These are phyloP conservation scores for Oxygymnocypris stewartii DNA, from an alignment of 2,113 vertebrate species.

Conservation along the genomic window DNA sequence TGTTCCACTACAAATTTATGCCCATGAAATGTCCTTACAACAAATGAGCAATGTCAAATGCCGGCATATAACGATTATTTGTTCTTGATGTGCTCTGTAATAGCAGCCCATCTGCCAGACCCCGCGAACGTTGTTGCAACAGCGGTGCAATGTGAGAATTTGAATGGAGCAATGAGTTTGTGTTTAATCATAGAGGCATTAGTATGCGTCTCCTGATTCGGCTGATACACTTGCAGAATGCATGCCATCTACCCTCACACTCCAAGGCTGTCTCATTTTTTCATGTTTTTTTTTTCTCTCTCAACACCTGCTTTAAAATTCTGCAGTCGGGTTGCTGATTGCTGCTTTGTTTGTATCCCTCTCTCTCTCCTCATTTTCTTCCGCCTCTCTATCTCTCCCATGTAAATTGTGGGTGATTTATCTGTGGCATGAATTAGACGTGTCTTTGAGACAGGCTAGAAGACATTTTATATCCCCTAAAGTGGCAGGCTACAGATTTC, in stretches of 20 bases:
- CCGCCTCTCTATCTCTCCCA: background rate
- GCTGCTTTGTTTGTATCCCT: constrained; percentile 22
- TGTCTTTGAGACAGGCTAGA: constrained; percentile 30
- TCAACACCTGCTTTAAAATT: constrained; percentile 43
- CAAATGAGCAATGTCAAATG: constrained; percentile 22
- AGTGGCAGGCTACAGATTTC: constrained; percentile 45
- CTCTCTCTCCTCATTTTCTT: background rate
- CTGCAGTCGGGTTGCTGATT: constrained; percentile 37
- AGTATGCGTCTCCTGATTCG: constrained; percentile 58
- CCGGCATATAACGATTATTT: constrained; percentile 37
- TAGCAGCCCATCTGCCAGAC: constrained; percentile 44
- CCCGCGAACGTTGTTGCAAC: constrained; percentile 20
- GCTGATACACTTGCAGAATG: constrained; percentile 44
- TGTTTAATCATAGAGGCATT: constrained; percentile 67
- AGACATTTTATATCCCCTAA: constrained; percentile 45
- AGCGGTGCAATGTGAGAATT: constrained; percentile 7
- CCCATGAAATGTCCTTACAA: constrained; percentile 11
- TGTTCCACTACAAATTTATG: background rate
- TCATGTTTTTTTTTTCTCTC: constrained; percentile 1
- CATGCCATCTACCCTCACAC: constrained; percentile 45
- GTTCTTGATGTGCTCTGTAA: constrained; percentile 38
- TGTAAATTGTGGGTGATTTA: constrained; percentile 43
- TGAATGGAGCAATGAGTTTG: constrained; percentile 54
- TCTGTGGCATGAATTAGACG: constrained; percentile 36
- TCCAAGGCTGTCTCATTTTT: constrained; percentile 22